These are phyloP conservation scores for Lates japonicus DNA, from an alignment of 2,797 vertebrate species.

Conservation along the genomic window DNA sequence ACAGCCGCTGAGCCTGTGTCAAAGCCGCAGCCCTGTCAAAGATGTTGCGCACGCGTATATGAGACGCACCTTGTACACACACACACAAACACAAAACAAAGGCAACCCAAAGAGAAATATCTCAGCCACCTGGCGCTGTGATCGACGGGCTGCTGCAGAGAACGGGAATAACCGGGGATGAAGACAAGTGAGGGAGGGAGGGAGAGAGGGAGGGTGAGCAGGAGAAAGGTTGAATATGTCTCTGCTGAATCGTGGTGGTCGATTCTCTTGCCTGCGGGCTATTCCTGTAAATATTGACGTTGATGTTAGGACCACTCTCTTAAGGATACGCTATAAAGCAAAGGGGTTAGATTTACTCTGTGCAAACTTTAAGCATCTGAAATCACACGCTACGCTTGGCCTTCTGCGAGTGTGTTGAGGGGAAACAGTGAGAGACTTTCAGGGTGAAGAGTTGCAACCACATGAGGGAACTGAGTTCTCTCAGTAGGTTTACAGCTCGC, in stretches of 20 bases:
- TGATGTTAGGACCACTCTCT: constrained; percentile 84
- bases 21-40: constrained; percentile 54
- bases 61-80: constrained; percentile 42
- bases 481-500: constrained; percentile 65
- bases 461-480: constrained; percentile 68
- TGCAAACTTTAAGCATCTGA: constrained; percentile 71
- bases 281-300: constrained; percentile 86
- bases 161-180: constrained; percentile 65
- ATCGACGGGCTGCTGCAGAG: constrained; percentile 58
- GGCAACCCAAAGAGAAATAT: constrained; percentile 60
- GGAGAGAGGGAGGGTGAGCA: constrained; percentile 15
- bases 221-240: constrained; percentile 72
- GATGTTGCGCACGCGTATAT: constrained; percentile 21
- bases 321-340: constrained; percentile 81
- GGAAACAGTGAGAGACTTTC: constrained; percentile 66
- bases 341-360: constrained; percentile 74
- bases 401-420: constrained; percentile 46
- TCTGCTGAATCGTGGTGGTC: constrained; percentile 78
- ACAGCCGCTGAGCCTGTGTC: constrained; percentile 71
- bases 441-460: constrained; percentile 66
- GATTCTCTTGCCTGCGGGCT: constrained; percentile 81
- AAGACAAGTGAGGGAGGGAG: constrained; percentile 56
- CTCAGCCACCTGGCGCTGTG: constrained; percentile 56
- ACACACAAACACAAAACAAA: constrained; percentile 55
- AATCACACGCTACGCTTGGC: constrained; percentile 63